These are phyloP conservation scores for Gallirallus australis DNA, from an alignment of 2,797 vertebrate genomes.

Conservation along the genomic window DNA sequence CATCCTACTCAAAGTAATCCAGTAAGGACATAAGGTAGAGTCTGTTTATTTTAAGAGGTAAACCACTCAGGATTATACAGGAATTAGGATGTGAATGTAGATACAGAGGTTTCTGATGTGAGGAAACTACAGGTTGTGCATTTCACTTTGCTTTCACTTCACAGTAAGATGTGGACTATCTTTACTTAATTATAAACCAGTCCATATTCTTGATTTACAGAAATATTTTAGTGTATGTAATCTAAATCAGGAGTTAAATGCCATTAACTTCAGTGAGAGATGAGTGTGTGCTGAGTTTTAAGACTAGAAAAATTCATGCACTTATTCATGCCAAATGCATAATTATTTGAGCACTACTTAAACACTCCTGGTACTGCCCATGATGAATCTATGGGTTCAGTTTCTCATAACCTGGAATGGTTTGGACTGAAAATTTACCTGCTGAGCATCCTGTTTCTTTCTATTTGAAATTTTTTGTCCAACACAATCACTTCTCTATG, in stretches of 20 bases:
- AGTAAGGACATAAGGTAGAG: constrained; percentile 71
- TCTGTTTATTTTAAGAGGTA: constrained; percentile 71
- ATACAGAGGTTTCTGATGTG: background rate
- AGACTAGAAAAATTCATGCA: background rate
- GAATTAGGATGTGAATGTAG: constrained; percentile 55
- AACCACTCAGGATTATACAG: constrained; percentile 63
- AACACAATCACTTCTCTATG: background rate
- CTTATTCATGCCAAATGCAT: background rate
- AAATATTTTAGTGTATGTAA: background rate
- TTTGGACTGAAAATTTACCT: background rate
- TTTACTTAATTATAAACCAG: background rate
- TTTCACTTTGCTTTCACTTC: constrained; percentile 1
- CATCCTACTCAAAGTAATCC: constrained; percentile 72
- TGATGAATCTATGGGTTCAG: background rate
- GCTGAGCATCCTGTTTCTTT: background rate
- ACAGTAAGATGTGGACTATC: background rate
- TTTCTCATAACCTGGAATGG: background rate
- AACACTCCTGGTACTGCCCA: background rate
- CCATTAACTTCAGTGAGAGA: background rate
- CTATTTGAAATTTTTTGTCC: background rate
- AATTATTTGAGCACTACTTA: background rate
- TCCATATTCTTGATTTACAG: background rate
- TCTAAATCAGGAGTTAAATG: background rate
- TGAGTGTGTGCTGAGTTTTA: background rate
- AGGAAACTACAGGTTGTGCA: constrained; percentile 8